These are phyloP conservation scores for Nymphalis polychloros DNA, from an alignment of 2,888 invertebrate species.

Conservation along the genomic window DNA sequence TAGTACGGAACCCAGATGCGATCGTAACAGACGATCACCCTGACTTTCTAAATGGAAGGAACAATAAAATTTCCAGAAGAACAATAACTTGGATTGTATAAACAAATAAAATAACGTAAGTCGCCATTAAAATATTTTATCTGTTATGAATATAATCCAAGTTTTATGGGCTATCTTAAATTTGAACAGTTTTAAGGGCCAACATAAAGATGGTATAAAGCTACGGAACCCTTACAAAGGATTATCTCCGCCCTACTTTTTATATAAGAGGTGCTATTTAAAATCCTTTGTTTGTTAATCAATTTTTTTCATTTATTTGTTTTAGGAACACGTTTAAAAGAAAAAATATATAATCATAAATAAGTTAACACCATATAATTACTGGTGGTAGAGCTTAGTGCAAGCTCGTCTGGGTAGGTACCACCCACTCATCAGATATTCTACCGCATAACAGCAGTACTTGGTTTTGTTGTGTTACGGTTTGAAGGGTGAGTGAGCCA, in stretches of 20 bases:
- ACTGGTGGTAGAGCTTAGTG: too few relatives aligned
- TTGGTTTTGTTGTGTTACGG: too few relatives aligned
- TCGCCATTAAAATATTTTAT: constrained; percentile 77
- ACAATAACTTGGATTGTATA: constrained; percentile 73
- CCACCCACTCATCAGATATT: too few relatives aligned
- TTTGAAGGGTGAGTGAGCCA: too few relatives aligned
- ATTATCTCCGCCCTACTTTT: constrained; percentile 63
- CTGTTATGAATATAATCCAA: constrained; percentile 78
- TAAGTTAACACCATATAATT: too few relatives aligned
- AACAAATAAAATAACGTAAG: constrained; percentile 71
- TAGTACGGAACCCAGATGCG: constrained; percentile 36
- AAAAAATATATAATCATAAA: too few relatives aligned
- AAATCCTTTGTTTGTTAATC: constrained; percentile 36
- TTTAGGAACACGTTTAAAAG: too few relatives aligned
- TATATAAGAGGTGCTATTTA: constrained; percentile 55
- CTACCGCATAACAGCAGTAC: too few relatives aligned
- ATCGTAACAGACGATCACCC: constrained; percentile 54
- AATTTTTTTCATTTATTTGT: not conserved
- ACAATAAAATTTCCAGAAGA: constrained; percentile 64
- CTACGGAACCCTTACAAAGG: constrained; percentile 61
- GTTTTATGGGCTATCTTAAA: constrained; percentile 70
- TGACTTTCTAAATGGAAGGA: constrained; percentile 42
- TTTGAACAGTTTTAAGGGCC: constrained; percentile 61
- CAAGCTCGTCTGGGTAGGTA: too few relatives aligned
- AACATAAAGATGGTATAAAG: constrained; percentile 66